A percentile compares a stretch with the other conserved stretches of the same genome.
Evolutionary conservation across 2,797 vertebrate species (phyloP).

Genomic region (Tragopan temminckii): DNA sequence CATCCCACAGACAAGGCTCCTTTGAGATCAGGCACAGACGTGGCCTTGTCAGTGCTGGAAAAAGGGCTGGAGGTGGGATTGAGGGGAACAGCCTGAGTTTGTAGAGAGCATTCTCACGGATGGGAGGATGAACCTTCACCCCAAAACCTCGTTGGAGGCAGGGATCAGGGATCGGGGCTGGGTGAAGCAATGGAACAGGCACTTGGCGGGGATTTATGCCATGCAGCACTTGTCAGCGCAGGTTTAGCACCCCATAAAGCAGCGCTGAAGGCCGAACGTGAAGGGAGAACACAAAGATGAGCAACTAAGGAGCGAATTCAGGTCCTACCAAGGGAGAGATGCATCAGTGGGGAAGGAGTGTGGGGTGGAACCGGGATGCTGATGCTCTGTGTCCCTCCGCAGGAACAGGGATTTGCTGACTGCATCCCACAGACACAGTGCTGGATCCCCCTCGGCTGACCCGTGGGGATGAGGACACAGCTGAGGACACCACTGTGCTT

Average conservation of each 20-base stretch:
- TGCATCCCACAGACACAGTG: rapidly evolving
- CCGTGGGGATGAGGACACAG: rapidly evolving
- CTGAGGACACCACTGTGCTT: rapidly evolving
- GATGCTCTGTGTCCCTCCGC: rapidly evolving
- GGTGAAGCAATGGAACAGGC: background rate
- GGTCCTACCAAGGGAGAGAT: rapidly evolving
- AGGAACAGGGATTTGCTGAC: background rate
- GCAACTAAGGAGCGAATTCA: rapidly evolving
- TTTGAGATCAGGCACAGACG: background rate
- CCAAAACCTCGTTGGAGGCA: background rate
- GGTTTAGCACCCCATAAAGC: background rate
- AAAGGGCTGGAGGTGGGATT: background rate
- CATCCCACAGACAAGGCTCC: background rate
- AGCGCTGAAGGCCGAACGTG: background rate
- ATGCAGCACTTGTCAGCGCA: background rate
- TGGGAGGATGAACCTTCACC: background rate
- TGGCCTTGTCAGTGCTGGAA: rapidly evolving
- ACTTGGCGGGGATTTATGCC: background rate
- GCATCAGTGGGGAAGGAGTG: rapidly evolving
- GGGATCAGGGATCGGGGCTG: background rate
- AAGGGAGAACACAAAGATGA: background rate
- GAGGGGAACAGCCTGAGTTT: background rate
- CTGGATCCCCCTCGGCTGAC: rapidly evolving
- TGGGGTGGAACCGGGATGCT: background rate
- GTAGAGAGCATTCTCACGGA: no score